These are phyloP conservation scores for Gastrophysa polygoni DNA, from an alignment of 2,888 invertebrate genomes.

Conservation along the genomic window DNA sequence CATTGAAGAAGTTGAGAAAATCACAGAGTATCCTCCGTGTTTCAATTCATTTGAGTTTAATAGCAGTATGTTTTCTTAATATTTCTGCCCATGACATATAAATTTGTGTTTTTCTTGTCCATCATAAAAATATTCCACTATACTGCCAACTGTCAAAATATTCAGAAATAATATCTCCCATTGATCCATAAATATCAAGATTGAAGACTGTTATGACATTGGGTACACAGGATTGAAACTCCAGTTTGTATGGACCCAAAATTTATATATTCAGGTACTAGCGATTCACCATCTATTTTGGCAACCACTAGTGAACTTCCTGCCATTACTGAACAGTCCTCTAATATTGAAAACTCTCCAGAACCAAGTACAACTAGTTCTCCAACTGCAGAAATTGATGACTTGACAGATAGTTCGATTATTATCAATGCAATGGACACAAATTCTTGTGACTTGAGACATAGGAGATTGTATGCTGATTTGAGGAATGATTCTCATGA, in stretches of 20 bases:
- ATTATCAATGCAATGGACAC: slow-evolving; percentile 68
- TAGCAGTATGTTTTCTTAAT: too few species aligned
- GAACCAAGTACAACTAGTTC: slow-evolving; percentile 33
- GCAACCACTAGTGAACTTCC: neutral
- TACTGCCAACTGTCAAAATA: too few species aligned
- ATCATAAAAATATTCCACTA: too few species aligned
- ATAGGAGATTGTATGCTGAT: slow-evolving; percentile 53
- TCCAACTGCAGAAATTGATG: slow-evolving; percentile 4
- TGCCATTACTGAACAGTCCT: slow-evolving; percentile 5
- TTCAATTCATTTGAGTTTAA: too few species aligned
- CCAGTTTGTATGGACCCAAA: too few species aligned
- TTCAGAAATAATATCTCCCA: too few species aligned
- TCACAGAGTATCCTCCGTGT: too few species aligned
- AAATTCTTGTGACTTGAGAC: slow-evolving; percentile 55
- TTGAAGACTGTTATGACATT: neutral
- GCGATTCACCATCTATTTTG: slow-evolving; percentile 34
- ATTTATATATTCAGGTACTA: slow-evolving; percentile 34
- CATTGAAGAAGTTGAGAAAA: too few species aligned
- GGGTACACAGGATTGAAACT: too few species aligned
- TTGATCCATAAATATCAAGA: too few species aligned
- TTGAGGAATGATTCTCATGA: slow-evolving; percentile 12
- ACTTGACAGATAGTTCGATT: slow-evolving; percentile 31
- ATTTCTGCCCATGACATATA: too few species aligned
- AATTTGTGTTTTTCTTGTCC: too few species aligned
- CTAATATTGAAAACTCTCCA: slow-evolving; percentile 36